A percentile compares a stretch with the other conserved stretches of the same genome.
Evolutionary conservation across 2,113 vertebrate genomes (phyloP).

Genomic region (Balaeniceps rex): DNA sequence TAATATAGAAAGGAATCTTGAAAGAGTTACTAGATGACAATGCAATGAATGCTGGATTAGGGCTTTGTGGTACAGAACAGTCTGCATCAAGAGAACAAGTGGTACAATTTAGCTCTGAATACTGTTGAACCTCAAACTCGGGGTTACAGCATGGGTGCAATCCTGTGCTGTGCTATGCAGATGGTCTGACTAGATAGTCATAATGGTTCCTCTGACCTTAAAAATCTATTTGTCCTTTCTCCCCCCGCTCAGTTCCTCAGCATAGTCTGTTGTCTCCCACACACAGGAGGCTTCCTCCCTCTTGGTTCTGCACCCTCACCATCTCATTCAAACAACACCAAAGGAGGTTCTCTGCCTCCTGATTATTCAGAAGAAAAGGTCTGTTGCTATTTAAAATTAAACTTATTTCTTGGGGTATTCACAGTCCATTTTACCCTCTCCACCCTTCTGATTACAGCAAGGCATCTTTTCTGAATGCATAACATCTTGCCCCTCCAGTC

Average conservation of each 20-base stretch:
- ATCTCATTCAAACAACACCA: neutral
- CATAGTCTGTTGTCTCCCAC: neutral
- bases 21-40: neutral
- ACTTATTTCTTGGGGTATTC: neutral
- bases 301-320: neutral
- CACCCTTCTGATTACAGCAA: neutral
- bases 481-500: neutral
- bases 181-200: neutral
- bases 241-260: accelerated
- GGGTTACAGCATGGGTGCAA: neutral
- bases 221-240: neutral
- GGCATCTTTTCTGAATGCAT: neutral
- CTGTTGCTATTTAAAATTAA: neutral
- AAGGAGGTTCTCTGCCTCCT: neutral
- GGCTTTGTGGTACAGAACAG: neutral
- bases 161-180: neutral
- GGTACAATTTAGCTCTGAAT: neutral
- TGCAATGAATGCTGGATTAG: neutral
- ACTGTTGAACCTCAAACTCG: neutral
- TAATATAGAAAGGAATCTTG: neutral
- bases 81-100: neutral
- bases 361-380: neutral
- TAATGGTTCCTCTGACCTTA: neutral
- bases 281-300: neutral
- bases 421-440: neutral